Base-by-base conservation (phyloP, 92 coral and sea anemone genomes). In the Umimayanthus kanabou region DNA sequence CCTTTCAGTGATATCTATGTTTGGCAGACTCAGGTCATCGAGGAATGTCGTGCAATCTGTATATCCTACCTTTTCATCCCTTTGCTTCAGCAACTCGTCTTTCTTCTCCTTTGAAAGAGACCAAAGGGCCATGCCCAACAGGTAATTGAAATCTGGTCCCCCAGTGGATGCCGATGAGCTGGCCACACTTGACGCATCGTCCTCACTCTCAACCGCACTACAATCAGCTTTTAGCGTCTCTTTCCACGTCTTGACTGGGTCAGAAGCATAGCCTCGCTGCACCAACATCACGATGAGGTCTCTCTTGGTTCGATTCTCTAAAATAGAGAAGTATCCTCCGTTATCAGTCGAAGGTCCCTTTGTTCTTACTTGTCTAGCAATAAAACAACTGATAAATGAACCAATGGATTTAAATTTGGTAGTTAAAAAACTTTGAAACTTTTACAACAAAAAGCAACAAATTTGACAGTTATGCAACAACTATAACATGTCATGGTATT, bases 211-310 rank as follows among this genome's bases (percentile, higher is more conserved):
- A 0, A 90, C 93, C 49, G 67, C 85, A 3, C 80, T 91, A 7
- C 40, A 84, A 0, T 71, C 80, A 23, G 81, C 7, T 80, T 95
- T 96, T 57, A 94, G 93, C 2, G 70, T 25, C 4, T 96, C 98
- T 73, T 96, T 96, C 98, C 98, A 96, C 9, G 92, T 85, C 45
- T 94, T 94, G 18, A 96, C 94, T 5, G 98, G 98, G 79, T 96
- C 98, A 0, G 98, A 93, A 58, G 94, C 91, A 89, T 85, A 96
- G 40, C 98, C 95, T 53, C 93, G 94, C 87, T 91, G 89, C 9
- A 93, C 98, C 79, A 96, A 91, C 84, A 92, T 92, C 61, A 88
- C 88, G 73, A 96, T 90, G 22, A 96, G 83, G 80, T 90, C 95
- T 25, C 95, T 92, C 88, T 96, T 94, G 39, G 87, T 57, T 80